Evolutionary conservation across 1,140 invertebrate species (phyloP).

Genomic region (Geopemphigus sp.): DNA sequence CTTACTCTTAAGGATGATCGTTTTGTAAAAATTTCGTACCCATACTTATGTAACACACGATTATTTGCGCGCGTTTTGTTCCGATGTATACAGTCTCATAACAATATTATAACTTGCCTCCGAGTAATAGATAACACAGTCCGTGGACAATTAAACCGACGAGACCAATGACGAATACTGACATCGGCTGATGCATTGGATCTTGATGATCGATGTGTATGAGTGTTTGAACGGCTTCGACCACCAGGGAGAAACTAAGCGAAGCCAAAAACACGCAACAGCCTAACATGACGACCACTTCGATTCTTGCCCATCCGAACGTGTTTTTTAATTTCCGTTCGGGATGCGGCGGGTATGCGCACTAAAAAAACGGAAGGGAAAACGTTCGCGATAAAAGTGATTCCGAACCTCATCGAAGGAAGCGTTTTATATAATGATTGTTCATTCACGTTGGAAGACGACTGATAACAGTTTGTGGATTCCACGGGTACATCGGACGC

Average conservation of each 20-base stretch:
- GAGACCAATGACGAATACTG: conserved; percentile 65
- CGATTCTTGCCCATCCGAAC: conserved; percentile 87
- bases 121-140: conserved; percentile 71
- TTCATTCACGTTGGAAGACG: conserved; percentile 23
- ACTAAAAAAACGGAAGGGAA: conserved; percentile 22
- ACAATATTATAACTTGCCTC: conserved; percentile 58
- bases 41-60: too few relatives aligned
- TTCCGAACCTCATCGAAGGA: neutral
- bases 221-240: conserved; percentile 77
- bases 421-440: neutral
- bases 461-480: neutral
- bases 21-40: too few relatives aligned
- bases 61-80: too few relatives aligned
- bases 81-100: too few relatives aligned
- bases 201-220: conserved; percentile 75
- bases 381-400: neutral
- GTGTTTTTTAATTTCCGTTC: conserved; percentile 77
- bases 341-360: conserved; percentile 7
- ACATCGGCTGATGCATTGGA: conserved; percentile 65
- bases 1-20: too few relatives aligned
- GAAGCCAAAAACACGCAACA: conserved; percentile 80
- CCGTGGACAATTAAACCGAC: conserved; percentile 68
- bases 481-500: neutral
- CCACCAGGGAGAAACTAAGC: conserved; percentile 75
- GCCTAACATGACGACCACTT: conserved; percentile 77